Evolutionary conservation across 2,113 vertebrate genomes (phyloP).

Genomic region (Strigops habroptila): DNA sequence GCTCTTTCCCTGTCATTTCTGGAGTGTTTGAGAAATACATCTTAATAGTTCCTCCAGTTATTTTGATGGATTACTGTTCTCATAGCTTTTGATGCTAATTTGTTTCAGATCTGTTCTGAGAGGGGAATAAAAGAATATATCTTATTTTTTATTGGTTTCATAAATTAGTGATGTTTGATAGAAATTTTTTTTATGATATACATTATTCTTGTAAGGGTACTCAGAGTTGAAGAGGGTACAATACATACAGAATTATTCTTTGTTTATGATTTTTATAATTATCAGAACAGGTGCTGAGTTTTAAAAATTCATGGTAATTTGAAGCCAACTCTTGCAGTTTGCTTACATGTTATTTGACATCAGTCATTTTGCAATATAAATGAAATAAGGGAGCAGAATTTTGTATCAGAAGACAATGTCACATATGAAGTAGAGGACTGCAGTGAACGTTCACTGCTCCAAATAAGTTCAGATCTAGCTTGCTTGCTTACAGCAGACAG

Average conservation of each 20-base stretch:
- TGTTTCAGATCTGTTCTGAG: not conserved
- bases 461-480: not conserved
- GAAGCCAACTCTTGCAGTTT: not conserved
- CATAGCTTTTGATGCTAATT: not conserved
- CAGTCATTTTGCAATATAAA: not conserved
- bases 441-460: not conserved
- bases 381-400: not conserved
- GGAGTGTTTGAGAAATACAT: not conserved
- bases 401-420: not conserved
- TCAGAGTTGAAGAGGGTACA: not conserved
- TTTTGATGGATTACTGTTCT: not conserved
- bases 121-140: not conserved
- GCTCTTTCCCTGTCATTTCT: not conserved
- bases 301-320: not conserved
- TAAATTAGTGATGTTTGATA: not conserved
- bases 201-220: not conserved
- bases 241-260: not conserved
- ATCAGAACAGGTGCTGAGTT: not conserved
- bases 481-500: not conserved
- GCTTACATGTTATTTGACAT: not conserved
- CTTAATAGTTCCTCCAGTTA: not conserved
- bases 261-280: not conserved
- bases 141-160: not conserved
- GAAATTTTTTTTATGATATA: not conserved
- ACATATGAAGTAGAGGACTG: not conserved